Percentiles rank a stretch among this genome's conserved stretches.
phyloP scores from a whole-genome alignment of 2,113 vertebrate genomes.

The Pterocles orientalis region DNA sequence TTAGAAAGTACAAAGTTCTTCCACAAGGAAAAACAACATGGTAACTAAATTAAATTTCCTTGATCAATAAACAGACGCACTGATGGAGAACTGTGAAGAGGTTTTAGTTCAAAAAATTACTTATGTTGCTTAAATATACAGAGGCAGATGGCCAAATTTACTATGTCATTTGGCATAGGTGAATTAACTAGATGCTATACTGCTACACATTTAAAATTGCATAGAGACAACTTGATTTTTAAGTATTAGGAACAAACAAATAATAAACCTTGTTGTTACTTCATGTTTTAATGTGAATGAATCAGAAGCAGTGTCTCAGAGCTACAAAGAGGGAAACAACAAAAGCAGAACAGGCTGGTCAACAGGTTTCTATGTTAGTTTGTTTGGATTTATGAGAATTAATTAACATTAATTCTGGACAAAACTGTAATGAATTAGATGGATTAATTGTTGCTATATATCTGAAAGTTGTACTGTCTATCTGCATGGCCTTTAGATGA shows the following conservation, averaged over 20 bases:
- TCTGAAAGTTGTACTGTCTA: background rate
- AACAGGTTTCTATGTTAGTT: background rate
- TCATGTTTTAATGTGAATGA: background rate
- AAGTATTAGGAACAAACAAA: background rate
- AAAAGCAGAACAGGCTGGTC: background rate
- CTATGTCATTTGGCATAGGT: background rate
- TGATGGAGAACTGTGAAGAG: background rate
- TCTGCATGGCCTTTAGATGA: background rate
- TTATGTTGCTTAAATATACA: background rate
- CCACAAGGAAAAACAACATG: background rate
- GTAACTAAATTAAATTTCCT: background rate
- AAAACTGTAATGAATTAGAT: background rate
- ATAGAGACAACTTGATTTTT: background rate
- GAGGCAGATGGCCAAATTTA: background rate
- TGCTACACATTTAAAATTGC: background rate
- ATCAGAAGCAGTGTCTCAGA: background rate
- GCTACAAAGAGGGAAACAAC: background rate
- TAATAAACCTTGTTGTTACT: background rate
- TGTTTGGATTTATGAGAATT: background rate
- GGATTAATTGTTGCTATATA: background rate
- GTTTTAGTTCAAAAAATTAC: background rate
- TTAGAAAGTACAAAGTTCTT: conserved; percentile 39
- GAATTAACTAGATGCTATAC: background rate
- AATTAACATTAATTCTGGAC: background rate
- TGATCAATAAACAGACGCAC: background rate